A percentile compares a stretch with the other conserved stretches of the same genome.
Conservation (phyloP, 2,113 vertebrate genomes). For the Cyphomyrus discorhynchus region DNA sequence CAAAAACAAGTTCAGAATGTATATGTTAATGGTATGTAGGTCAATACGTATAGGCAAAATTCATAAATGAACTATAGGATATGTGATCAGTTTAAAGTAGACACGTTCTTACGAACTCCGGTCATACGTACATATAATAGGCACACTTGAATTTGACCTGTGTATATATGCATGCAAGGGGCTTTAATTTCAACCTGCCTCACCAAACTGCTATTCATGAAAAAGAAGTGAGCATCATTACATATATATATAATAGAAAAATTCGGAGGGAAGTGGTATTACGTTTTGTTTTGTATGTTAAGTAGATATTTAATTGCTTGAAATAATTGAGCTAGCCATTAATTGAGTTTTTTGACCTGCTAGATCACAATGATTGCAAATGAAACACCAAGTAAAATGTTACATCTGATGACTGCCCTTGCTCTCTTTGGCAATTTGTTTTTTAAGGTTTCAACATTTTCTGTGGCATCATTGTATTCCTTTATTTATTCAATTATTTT, state of each 20-base stretch:
- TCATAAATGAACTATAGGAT: neutral
- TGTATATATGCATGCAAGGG: neutral
- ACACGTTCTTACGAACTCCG: neutral
- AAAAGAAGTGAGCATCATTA: neutral
- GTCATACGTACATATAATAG: neutral
- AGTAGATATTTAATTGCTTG: neutral
- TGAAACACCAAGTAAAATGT: neutral
- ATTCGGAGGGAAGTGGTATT: neutral
- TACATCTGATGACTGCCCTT: neutral
- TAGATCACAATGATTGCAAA: neutral
- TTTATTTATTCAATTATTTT: neutral
- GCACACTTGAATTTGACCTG: neutral
- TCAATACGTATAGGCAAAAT: neutral
- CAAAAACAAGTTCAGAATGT: neutral
- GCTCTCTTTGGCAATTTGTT: neutral
- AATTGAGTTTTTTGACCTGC: no score
- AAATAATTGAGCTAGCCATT: neutral
- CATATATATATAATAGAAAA: neutral
- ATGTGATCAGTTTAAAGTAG: neutral
- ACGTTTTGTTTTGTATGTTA: neutral
- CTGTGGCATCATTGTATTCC: neutral
- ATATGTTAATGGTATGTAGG: neutral
- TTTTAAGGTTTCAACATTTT: neutral
- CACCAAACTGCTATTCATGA: neutral
- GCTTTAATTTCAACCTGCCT: neutral